phyloP scores from a whole-genome alignment of 1,140 invertebrate genomes.

The Procambarus virginalis region DNA sequence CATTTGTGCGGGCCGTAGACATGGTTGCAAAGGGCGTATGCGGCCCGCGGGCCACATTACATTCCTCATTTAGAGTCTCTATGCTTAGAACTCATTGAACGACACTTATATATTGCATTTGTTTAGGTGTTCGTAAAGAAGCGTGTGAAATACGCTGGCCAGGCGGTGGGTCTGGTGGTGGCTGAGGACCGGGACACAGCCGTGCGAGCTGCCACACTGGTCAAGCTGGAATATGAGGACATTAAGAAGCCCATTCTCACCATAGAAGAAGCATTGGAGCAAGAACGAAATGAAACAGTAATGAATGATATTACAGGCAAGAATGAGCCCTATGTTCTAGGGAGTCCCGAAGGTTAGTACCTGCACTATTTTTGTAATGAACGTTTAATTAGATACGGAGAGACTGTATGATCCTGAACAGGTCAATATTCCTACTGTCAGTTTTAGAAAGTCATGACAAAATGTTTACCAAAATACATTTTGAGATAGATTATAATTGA shows the following conservation, averaged over 20 bases:
- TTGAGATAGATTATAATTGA: too few species aligned
- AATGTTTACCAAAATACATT: too few species aligned
- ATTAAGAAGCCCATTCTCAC: constrained; percentile 75
- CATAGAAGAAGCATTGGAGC: constrained; percentile 72
- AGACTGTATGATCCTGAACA: too few species aligned
- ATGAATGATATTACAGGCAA: constrained; percentile 24
- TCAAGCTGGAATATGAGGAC: constrained; percentile 74
- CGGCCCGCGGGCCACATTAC: too few species aligned
- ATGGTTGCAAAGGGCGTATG: too few species aligned
- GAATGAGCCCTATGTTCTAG: constrained; percentile 20
- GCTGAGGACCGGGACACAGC: constrained; percentile 74
- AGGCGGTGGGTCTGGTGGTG: constrained; percentile 75
- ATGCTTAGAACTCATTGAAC: neutral
- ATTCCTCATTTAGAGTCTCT: neutral
- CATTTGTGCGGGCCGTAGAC: too few species aligned
- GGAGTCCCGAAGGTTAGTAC: constrained; percentile 2
- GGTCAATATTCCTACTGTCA: too few species aligned
- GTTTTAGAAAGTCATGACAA: too few species aligned
- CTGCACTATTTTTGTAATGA: neutral
- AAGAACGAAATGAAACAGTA: neutral
- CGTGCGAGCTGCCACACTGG: constrained; percentile 73
- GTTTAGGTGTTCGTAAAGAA: constrained; percentile 75
- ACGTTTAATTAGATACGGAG: too few species aligned
- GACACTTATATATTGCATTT: neutral
- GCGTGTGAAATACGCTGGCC: constrained; percentile 78